Evolutionary conservation across 2,797 vertebrate species (phyloP), one percentile per base, ranked within the genome.

Genomic region (Chelon auratus): DNA sequence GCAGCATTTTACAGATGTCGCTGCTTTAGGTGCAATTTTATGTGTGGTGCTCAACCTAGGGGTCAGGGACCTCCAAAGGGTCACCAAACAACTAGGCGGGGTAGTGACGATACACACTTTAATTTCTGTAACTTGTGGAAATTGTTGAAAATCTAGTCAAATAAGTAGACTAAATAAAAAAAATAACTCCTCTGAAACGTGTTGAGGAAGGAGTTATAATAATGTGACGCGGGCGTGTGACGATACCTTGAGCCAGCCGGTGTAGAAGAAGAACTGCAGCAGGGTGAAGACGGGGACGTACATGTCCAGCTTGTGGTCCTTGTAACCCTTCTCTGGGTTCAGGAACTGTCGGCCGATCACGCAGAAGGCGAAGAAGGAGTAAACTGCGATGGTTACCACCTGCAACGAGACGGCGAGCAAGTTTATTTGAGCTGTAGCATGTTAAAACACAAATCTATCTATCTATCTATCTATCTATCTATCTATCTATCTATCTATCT

Each of bases 211-310:
- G 47, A 33, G 22, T 39, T 22, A 22, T 22, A 22, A 20, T n/a
- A n/a, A 50, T 14, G 24, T 3, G n/a, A 1, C 10, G 1, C 2
- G 45, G 30, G 5, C 1, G n/a, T 54, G 6, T 14, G 5, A 0
- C 26, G 54, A 60, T 42, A 97, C 96, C 95, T 97, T 98, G 52
- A 98, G 95, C 96, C 97, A 97, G 54, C 96, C 96, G 0, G 93
- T 87, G 3, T 97, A 98, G 90, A 97, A 98, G 93, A 98, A 98
- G 91, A 98, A 98, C 93, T 97, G 96, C 77, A 98, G 93, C 68
- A 98, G 89, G 0, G 96, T 97, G 80, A 96, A 95, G 56, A 98
- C 87, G 0, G 96, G 96, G 11, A 97, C 59, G 0, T 97, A 97
- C 85, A 96, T 82, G 83, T 98, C 97, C 54, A 96, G 59, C 0